Conservation (phyloP, 2,113 vertebrate genomes). For the Paracanthobrama guichenoti region DNA sequence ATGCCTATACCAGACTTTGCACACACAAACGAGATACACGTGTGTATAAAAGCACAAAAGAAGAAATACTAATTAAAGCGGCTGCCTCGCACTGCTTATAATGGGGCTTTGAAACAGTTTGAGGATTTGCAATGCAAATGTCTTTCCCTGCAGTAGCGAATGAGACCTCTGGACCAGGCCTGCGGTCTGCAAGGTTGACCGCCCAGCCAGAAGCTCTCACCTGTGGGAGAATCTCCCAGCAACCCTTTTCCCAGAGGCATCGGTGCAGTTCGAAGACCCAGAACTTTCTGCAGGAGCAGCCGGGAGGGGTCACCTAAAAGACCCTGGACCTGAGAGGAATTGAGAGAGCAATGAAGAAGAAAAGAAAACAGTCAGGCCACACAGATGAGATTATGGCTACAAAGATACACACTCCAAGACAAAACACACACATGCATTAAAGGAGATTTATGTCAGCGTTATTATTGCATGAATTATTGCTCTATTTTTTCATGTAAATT, state of each 20-base stretch:
- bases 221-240: conserved; percentile 86
- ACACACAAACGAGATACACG: conserved; percentile 23
- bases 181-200: not conserved
- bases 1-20: conserved; percentile 29
- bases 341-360: conserved; percentile 8
- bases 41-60: conserved; percentile 44
- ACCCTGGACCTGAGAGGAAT: conserved; percentile 81
- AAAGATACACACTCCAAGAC: not conserved
- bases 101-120: conserved; percentile 37
- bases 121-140: conserved; percentile 49
- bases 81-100: conserved; percentile 41
- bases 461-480: conserved; percentile 2
- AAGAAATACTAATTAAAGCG: conserved; percentile 50
- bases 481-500: not conserved
- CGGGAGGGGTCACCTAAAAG: conserved; percentile 90
- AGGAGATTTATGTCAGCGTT: not conserved
- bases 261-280: conserved; percentile 79
- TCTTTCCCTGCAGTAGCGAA: not conserved
- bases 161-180: conserved; percentile 4
- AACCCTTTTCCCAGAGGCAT: conserved; percentile 79
- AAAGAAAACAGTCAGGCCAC: not conserved
- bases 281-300: conserved; percentile 84
- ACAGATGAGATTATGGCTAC: not conserved
- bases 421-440: conserved; percentile 7
- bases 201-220: conserved; percentile 68